Evolutionary conservation across 2,888 invertebrate species (phyloP), one percentile per base, ranked within the genome.

Genomic region (Resseliella maxima): DNA sequence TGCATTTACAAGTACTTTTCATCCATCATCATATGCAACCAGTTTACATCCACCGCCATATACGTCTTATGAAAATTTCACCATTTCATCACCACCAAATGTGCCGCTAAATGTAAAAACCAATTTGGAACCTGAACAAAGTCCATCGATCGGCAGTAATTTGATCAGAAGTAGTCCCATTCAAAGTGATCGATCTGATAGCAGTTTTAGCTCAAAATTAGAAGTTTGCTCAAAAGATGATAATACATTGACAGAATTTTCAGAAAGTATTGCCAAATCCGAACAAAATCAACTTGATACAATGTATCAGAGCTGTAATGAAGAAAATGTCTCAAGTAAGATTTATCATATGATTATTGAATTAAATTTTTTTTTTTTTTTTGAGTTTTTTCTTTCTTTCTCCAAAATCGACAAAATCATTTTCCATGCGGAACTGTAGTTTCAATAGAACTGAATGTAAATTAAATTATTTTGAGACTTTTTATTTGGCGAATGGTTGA

Each of bases 321-420:
- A 83, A 15, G 38, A 83, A n/a, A 83, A 83, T 83, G 15, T 38
- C 10, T 83, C 83, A n/a, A 83, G 83, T 83, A 24, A 83, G 83
- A 38, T 36, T 83, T 21, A 35, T 81, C 36, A 18, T 35, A 10
- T 54, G 54, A 24, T 64, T 10, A 27, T 64, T 64, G 64, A 64
- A 27, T 36, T 35, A 35, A 18, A 81, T 18, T 31, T 18, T 81
- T 50, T 6, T 18, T 50, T 50, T 18, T 50, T 18, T 15, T 18
- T 50, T 50, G 24, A 64, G n/a, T 10, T 54, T n/a, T n/a, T n/a
- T n/a, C n/a, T n/a, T n/a, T n/a, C n/a, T n/a, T n/a, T n/a, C n/a
- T n/a, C n/a, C n/a, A n/a, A n/a, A n/a, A n/a, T n/a, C n/a, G n/a
- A n/a, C n/a, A n/a, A n/a, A n/a, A n/a, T n/a, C n/a, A n/a, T n/a